A percentile compares a stretch with the other conserved stretches of the same genome.
phyloP scores from a whole-genome alignment of 2,888 invertebrate species.

The Scaptodrosophila latifasciaeformis region DNA sequence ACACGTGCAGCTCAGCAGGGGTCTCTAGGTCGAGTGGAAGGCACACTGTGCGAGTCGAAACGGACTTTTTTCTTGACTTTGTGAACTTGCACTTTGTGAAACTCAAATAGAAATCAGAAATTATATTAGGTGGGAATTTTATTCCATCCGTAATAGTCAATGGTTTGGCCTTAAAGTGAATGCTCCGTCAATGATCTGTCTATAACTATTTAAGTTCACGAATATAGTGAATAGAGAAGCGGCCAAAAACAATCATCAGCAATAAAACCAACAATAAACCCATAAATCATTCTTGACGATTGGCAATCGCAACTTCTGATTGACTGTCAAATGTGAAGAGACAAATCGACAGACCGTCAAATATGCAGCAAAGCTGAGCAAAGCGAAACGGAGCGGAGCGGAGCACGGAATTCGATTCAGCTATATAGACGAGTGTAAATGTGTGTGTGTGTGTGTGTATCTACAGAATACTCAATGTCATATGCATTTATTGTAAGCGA shows the following conservation, averaged over 20 bases:
- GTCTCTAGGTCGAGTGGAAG: no score
- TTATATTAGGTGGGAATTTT: no score
- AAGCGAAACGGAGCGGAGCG: no score
- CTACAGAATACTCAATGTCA: slow-evolving; percentile 11
- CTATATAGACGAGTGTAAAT: neutral
- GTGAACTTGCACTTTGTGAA: no score
- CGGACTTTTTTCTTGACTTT: neutral
- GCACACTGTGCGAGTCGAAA: no score
- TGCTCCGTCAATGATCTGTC: slow-evolving; percentile 5
- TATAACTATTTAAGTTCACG: no score
- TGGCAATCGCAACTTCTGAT: slow-evolving; percentile 60
- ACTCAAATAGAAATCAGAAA: no score
- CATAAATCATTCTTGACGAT: slow-evolving; percentile 64
- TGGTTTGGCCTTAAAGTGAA: slow-evolving; percentile 51
- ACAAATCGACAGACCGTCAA: slow-evolving; percentile 9
- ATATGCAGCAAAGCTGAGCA: no score
- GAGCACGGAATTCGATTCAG: neutral
- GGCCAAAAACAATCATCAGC: slow-evolving; percentile 10
- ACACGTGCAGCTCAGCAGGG: no score
- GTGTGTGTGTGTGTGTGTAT: slow-evolving; percentile 2
- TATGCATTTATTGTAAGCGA: slow-evolving; percentile 52
- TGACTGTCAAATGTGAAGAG: slow-evolving; percentile 49
- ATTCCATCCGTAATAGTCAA: no score
- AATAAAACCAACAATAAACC: slow-evolving; percentile 19
- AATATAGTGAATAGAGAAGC: slow-evolving; percentile 4